Evolutionary conservation across 2,888 invertebrate species (phyloP).

Genomic region (Himalopsyche anomala): DNA sequence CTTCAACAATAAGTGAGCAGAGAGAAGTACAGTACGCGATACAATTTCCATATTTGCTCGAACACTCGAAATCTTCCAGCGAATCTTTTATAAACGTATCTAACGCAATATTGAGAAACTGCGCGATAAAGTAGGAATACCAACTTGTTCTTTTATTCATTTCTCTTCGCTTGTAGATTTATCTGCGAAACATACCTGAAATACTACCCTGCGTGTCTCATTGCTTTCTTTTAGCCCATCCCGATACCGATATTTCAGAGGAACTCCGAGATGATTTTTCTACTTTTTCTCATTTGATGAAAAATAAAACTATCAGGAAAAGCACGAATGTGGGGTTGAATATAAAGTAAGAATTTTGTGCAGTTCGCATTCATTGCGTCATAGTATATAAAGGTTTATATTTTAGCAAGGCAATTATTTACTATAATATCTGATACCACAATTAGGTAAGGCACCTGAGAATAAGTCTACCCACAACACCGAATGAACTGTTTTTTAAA

Average conservation of each 20-base stretch:
- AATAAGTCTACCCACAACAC: too few relatives aligned
- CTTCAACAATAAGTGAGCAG: too few relatives aligned
- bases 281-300: constrained; percentile 11
- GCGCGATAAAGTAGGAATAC: constrained; percentile 26
- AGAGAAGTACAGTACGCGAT: too few relatives aligned
- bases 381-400: too few relatives aligned
- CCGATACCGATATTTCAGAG: neutral
- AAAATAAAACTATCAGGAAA: neutral
- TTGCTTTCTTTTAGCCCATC: constrained; percentile 33
- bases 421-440: too few relatives aligned
- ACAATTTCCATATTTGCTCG: too few relatives aligned
- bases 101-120: constrained; percentile 15
- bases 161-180: constrained; percentile 54
- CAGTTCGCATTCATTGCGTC: too few relatives aligned
- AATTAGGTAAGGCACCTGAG: too few relatives aligned
- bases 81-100: too few relatives aligned
- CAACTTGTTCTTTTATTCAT: constrained; percentile 59
- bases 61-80: too few relatives aligned
- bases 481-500: too few relatives aligned
- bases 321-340: neutral
- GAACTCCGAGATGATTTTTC: constrained; percentile 4
- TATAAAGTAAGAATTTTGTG: neutral
- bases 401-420: too few relatives aligned
- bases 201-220: constrained; percentile 20
- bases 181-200: constrained; percentile 56